Conservation (phyloP, 2,113 vertebrate genomes). For the Lagopus muta region DNA sequence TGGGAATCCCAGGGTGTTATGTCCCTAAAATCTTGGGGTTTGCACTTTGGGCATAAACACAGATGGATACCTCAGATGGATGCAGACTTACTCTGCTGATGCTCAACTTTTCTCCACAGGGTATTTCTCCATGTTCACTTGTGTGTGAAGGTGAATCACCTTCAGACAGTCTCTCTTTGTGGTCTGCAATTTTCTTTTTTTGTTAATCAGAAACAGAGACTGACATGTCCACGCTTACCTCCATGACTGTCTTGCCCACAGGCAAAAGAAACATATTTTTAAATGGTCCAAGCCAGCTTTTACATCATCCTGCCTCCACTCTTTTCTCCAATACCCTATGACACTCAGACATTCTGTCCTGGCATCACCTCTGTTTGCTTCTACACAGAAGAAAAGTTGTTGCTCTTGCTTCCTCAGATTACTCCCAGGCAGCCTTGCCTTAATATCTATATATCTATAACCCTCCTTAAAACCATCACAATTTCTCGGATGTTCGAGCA, state of each 20-base stretch:
- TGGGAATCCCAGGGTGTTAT: not conserved
- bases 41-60: not conserved
- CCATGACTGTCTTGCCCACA: not conserved
- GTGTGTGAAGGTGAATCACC: not conserved
- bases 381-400: not conserved
- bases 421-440: conserved; percentile 19
- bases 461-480: conserved; percentile 41
- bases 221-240: not conserved
- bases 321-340: not conserved
- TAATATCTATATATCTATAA: conserved; percentile 49
- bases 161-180: not conserved
- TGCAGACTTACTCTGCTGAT: not conserved
- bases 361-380: conserved; percentile 4
- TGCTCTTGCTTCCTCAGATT: conserved; percentile 17
- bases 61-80: not conserved
- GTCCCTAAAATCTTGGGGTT: not conserved
- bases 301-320: not conserved
- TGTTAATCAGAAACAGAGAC: not conserved
- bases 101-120: not conserved
- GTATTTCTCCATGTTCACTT: not conserved
- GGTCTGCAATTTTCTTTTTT: not conserved
- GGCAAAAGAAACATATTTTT: not conserved
- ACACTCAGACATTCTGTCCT: conserved; percentile 26
- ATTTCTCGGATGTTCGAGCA: conserved; percentile 29
- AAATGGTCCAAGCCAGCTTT: conserved; percentile 10